phyloP scores from a whole-genome alignment of 2,113 vertebrate genomes.

The Nestor notabilis region DNA sequence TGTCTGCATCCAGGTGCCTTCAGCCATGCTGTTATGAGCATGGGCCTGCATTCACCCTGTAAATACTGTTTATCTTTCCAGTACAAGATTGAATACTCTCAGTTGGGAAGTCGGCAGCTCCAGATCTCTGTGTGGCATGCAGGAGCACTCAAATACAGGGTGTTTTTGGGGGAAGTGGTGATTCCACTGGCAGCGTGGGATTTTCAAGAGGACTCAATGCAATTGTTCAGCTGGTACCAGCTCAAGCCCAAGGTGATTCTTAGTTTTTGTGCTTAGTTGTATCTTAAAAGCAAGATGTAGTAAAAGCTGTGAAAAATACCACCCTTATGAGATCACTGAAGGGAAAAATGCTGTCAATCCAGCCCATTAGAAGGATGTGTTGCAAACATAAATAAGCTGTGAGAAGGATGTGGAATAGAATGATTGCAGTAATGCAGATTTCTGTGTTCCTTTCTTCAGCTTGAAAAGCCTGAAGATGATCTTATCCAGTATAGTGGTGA shows the following conservation, averaged over 20 bases:
- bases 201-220: slow-evolving; percentile 71
- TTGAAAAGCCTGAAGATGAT: slow-evolving; percentile 48
- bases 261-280: not conserved
- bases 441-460: slow-evolving; percentile 43
- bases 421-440: not conserved
- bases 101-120: slow-evolving; percentile 80
- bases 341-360: not conserved
- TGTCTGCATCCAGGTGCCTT: not conserved
- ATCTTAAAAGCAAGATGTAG: not conserved
- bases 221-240: slow-evolving; percentile 79
- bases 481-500: slow-evolving; percentile 42
- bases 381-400: not conserved
- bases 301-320: not conserved
- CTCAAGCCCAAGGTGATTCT: slow-evolving; percentile 82
- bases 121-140: slow-evolving; percentile 89
- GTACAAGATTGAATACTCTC: slow-evolving; percentile 79
- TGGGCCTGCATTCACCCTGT: not conserved
- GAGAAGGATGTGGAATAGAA: not conserved
- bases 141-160: slow-evolving; percentile 77
- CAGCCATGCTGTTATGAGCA: not conserved
- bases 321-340: not conserved
- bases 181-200: slow-evolving; percentile 83
- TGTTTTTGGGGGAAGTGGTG: slow-evolving; percentile 87
- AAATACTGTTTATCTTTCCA: slow-evolving; percentile 54
- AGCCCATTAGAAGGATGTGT: not conserved